Base-by-base conservation (phyloP, 1,140 invertebrate genomes). In the Drosophila equinoxialis region DNA sequence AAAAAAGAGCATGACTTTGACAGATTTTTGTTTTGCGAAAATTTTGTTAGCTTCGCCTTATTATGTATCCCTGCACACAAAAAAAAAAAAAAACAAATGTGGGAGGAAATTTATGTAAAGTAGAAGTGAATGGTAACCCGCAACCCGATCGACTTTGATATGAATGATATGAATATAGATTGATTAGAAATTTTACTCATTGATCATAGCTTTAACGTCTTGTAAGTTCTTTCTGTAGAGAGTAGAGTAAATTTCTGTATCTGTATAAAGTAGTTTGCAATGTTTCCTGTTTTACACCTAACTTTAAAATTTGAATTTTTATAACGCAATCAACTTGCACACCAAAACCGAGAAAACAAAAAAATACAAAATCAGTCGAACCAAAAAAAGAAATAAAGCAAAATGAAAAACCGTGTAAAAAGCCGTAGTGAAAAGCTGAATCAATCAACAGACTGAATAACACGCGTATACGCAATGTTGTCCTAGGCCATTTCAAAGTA, bases 381-480 rank as follows among this genome's bases (percentile, higher is more conserved):
- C 81, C 79, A 81, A 76, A 65, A 23, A 62, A 74, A 74, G 77
- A 82, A 80, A 82, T 71, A 82, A 87, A 74, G 69, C 68, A 71
- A 81, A 80, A 77, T 61, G 69, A 70, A 89, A 33, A 35, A 14
- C 74, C 71, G 74, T 86, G 71, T 75, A 85, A 85, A 90, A 84
- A 64, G 68, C 66, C n/a, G 57, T 23, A 51, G 51, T 64, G 69
- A 68, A 61, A 73, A 74, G 80, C 71, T 77, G 81, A 90, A 90
- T 90, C 86, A 85, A 90, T 90, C 86, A 90, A 90, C 81, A 82
- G 81, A 81, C 68, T 61, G 80, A 83, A 89, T 79, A 83, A 89
- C 89, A 77, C 84, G 84, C 80, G 84, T 89, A 89, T 89, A 89
- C 84, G 84, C 84, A 87, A 74, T 84, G 84, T 87, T 87, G 73